Conservation (phyloP, 2,797 vertebrate species). For the Sciaenops ocellatus region DNA sequence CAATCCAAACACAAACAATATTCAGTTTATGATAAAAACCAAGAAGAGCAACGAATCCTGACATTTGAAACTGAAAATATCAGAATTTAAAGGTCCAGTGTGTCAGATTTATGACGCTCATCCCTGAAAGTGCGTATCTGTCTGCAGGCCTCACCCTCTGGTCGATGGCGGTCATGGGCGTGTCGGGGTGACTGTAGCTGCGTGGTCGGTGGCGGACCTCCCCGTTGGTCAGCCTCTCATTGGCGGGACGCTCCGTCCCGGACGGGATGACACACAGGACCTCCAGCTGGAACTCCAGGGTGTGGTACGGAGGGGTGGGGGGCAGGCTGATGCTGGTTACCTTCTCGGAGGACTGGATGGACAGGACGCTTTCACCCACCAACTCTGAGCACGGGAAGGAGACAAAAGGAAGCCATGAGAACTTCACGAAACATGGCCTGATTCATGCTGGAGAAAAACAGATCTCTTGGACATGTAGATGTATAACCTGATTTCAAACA, state of each 20-base stretch:
- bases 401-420: neutral
- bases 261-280: constrained; percentile 92
- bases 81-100: no score
- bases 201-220: constrained; percentile 86
- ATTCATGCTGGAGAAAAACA: neutral
- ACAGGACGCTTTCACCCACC: constrained; percentile 84
- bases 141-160: constrained; percentile 87
- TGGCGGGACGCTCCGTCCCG: constrained; percentile 76
- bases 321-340: constrained; percentile 96
- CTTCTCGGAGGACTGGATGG: constrained; percentile 94
- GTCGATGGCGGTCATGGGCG: constrained; percentile 89
- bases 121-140: neutral
- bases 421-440: neutral
- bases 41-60: neutral
- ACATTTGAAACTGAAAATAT: neutral
- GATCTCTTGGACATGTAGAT: neutral
- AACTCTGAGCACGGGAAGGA: constrained; percentile 81
- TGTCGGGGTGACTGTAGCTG: constrained; percentile 86
- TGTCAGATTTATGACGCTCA: no score
- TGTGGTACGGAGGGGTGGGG: constrained; percentile 91
- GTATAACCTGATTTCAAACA: neutral
- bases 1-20: neutral
- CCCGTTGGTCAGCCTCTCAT: constrained; percentile 85
- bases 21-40: neutral
- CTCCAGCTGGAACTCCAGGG: constrained; percentile 94